Percentiles rank a stretch among this genome's conserved stretches.
These are phyloP conservation scores for Drosophila teissieri DNA, from an alignment of 1,140 invertebrate species.

Conservation along the genomic window DNA sequence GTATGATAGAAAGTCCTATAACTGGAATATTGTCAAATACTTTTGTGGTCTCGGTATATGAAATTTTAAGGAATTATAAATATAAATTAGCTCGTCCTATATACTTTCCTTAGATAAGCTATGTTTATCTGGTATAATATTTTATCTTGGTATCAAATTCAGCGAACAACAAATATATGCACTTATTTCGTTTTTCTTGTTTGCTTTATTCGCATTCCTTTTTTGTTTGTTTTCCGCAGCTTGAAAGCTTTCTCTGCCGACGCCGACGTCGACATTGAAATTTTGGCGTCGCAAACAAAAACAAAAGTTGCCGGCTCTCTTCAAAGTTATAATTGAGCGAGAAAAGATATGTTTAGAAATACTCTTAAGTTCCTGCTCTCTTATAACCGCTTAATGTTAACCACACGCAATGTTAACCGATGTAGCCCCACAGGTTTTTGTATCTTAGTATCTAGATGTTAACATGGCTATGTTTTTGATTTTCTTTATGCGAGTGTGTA, in stretches of 20 bases:
- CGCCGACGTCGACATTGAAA: constrained; percentile 65
- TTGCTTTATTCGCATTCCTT: background rate
- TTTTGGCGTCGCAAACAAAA: constrained; percentile 63
- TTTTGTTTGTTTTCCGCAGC: background rate
- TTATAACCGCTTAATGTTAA: background rate
- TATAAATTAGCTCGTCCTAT: too few relatives aligned
- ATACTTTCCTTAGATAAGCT: too few relatives aligned
- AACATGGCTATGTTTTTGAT: background rate
- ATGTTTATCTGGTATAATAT: too few relatives aligned
- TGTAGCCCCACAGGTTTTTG: background rate
- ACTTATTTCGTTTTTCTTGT: background rate
- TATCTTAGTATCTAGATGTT: background rate
- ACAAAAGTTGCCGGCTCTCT: constrained; percentile 63
- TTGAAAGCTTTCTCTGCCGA: constrained; percentile 40
- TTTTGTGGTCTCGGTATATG: too few relatives aligned
- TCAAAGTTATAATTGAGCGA: too few relatives aligned
- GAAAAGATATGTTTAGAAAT: too few relatives aligned
- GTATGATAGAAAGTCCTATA: too few relatives aligned
- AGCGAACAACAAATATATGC: background rate
- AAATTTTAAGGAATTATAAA: too few relatives aligned
- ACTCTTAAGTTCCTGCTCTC: background rate
- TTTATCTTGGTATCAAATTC: too few relatives aligned
- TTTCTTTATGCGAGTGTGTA: too few relatives aligned
- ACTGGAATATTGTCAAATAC: too few relatives aligned
- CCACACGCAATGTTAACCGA: background rate